Conservation (phyloP, 2,113 vertebrate species). For the Corynorhinus townsendii region DNA sequence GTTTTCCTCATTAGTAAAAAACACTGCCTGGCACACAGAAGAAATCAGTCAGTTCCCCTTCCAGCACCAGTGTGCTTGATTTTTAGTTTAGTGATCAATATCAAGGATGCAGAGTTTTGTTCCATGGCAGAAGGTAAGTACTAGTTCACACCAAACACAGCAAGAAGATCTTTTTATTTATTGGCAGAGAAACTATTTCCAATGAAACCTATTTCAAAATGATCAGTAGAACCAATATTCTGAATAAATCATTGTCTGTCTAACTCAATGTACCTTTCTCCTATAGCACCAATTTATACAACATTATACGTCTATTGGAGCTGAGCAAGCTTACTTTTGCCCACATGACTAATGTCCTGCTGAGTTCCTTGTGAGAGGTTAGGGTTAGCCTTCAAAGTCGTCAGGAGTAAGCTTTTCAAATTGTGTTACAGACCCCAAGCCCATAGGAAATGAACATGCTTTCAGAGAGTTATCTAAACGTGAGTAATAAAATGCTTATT, state of each 20-base stretch:
- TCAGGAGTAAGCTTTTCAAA: neutral
- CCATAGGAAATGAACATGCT: neutral
- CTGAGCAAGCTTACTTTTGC: neutral
- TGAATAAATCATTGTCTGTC: neutral
- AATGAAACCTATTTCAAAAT: constrained; percentile 11
- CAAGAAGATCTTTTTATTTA: neutral
- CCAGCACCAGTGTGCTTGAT: neutral
- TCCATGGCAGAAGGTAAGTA: neutral
- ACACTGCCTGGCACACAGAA: neutral
- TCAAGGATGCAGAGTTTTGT: neutral
- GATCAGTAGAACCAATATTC: neutral
- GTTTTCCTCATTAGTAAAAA: neutral
- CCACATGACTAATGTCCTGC: neutral
- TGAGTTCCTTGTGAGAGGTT: neutral
- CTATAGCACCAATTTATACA: neutral
- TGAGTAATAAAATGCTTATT: neutral
- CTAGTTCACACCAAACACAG: neutral
- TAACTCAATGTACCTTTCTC: neutral
- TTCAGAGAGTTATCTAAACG: neutral
- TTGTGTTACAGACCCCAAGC: neutral
- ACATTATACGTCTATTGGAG: neutral
- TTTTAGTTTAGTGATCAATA: neutral
- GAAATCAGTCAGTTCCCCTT: neutral
- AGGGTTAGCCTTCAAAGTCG: neutral
- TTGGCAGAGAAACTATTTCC: neutral